Evolutionary conservation across 1,140 invertebrate species (phyloP).

Genomic region (Mercenaria mercenaria): DNA sequence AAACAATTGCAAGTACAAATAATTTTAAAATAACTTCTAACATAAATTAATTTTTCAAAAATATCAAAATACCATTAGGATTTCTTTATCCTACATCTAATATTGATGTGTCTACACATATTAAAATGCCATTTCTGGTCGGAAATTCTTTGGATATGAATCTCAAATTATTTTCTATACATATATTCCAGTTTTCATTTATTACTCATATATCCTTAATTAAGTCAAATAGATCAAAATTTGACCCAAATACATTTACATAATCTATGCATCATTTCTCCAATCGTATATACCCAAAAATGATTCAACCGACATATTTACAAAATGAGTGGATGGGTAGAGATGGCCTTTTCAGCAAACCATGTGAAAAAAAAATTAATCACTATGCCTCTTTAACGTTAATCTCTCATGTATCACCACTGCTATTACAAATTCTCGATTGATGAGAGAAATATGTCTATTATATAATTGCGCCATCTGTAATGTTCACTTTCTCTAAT

Average conservation of each 20-base stretch:
- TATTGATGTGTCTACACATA: not conserved
- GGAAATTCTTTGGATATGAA: conserved; percentile 27
- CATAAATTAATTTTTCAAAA: not conserved
- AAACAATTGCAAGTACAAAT: conserved; percentile 4
- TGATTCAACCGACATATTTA: conserved; percentile 24
- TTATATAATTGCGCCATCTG: not conserved
- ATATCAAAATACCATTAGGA: conserved; percentile 12
- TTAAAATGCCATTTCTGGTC: conserved; percentile 53
- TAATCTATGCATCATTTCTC: not conserved
- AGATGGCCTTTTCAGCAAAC: not conserved
- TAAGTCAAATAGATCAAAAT: conserved; percentile 10
- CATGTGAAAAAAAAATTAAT: not conserved
- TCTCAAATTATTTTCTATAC: not conserved
- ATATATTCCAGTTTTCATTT: not conserved
- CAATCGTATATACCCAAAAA: not conserved
- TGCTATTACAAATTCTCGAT: not conserved
- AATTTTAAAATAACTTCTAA: not conserved
- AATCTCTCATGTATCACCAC: not conserved
- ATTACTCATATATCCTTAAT: not conserved
- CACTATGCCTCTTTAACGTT: not conserved
- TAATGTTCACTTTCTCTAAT: not conserved
- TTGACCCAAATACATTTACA: not conserved
- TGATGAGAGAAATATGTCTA: not conserved
- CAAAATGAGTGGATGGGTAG: conserved; percentile 11
- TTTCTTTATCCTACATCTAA: not conserved